These are phyloP conservation scores for Halcyon senegalensis DNA, from an alignment of 2,113 vertebrate genomes.

Conservation along the genomic window DNA sequence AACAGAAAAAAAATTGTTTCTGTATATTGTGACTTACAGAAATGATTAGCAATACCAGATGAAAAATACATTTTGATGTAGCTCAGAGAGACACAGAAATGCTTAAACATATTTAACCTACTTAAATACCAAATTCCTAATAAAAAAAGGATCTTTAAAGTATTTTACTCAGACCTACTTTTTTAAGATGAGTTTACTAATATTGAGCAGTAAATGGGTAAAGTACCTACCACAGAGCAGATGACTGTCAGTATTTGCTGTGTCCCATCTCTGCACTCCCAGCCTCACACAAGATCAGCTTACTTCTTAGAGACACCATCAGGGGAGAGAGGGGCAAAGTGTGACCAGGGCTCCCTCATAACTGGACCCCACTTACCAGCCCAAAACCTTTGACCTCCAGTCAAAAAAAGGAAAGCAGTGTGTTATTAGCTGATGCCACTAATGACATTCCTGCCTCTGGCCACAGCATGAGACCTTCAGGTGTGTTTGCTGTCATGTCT, in stretches of 20 bases:
- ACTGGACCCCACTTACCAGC: background rate
- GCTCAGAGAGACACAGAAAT: background rate
- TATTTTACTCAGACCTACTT: background rate
- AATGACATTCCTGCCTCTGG: background rate
- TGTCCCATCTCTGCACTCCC: background rate
- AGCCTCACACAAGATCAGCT: background rate
- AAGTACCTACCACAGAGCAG: background rate
- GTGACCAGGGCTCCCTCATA: background rate
- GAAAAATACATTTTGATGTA: background rate
- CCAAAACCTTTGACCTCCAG: background rate
- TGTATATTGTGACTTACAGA: background rate
- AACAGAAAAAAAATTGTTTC: background rate
- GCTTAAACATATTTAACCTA: background rate
- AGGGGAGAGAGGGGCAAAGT: no score
- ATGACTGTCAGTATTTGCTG: background rate
- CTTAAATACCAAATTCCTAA: background rate
- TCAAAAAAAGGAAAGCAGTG: background rate
- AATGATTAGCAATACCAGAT: background rate
- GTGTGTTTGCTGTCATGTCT: background rate
- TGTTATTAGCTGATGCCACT: background rate
- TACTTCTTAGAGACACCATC: no score
- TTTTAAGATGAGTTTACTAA: no score
- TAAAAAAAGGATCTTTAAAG: background rate
- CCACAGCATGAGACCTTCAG: background rate
- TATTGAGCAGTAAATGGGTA: background rate